Evolutionary conservation across 1,140 invertebrate species (phyloP).

Genomic region (Sitodiplosis mosellana): DNA sequence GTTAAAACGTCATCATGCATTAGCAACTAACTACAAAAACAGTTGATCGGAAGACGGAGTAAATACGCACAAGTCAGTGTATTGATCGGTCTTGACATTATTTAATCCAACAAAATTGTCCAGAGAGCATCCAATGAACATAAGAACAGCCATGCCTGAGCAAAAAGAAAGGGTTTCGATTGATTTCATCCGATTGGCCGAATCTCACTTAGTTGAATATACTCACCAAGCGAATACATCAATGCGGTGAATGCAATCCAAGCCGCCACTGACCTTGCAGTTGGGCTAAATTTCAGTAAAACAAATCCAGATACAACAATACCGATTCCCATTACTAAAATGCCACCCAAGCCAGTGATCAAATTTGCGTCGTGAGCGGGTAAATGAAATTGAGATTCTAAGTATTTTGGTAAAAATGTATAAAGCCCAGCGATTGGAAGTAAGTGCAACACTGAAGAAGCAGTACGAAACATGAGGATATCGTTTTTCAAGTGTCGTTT

Average conservation of each 20-base stretch:
- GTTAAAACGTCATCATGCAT: background rate
- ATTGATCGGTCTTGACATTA: background rate
- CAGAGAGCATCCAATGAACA: constrained; percentile 78
- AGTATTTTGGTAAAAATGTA: constrained; percentile 84
- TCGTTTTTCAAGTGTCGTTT: constrained; percentile 72
- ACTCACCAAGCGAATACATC: constrained; percentile 44
- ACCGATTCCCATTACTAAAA: constrained; percentile 79
- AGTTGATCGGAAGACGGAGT: constrained; percentile 7
- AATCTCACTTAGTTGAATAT: background rate
- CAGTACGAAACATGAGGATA: constrained; percentile 75
- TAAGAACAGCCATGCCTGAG: constrained; percentile 64
- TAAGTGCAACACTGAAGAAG: constrained; percentile 73
- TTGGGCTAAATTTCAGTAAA: constrained; percentile 64
- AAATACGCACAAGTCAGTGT: too few relatives aligned
- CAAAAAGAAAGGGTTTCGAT: background rate
- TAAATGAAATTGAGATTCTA: constrained; percentile 79
- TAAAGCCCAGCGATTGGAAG: constrained; percentile 80
- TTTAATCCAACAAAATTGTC: constrained; percentile 54
- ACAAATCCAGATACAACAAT: constrained; percentile 74
- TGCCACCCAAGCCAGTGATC: constrained; percentile 78
- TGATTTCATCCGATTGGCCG: too few relatives aligned
- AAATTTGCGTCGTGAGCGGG: constrained; percentile 76
- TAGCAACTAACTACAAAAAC: background rate
- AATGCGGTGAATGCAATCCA: constrained; percentile 81
- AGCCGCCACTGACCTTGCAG: constrained; percentile 64